phyloP scores from a whole-genome alignment of 2,888 invertebrate genomes.

The Sarcophaga variegata region DNA sequence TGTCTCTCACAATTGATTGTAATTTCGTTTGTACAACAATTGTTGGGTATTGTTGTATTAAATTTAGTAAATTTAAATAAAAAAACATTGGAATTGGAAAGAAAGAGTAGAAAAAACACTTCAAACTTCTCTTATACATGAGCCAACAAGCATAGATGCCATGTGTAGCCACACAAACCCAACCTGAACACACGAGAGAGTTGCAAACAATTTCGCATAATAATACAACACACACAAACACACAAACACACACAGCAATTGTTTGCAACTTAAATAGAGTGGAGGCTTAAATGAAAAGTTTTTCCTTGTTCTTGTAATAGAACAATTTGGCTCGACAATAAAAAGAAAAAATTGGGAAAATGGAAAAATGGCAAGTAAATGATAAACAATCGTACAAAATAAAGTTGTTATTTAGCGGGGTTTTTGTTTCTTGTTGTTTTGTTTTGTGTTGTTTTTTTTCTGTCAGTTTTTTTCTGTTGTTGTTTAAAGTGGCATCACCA shows the following conservation, averaged over 20 bases:
- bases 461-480: background rate
- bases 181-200: conserved; percentile 16
- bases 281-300: conserved; percentile 63
- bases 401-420: conserved; percentile 63
- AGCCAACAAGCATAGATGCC: background rate
- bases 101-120: no score
- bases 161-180: background rate
- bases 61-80: conserved; percentile 43
- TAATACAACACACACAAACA: background rate
- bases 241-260: conserved; percentile 31
- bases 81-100: conserved; percentile 3
- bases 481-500: conserved; percentile 47
- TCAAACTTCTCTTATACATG: background rate
- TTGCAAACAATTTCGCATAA: conserved; percentile 57
- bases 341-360: background rate
- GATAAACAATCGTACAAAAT: conserved; percentile 38
- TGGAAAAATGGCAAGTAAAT: background rate
- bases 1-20: conserved; percentile 65
- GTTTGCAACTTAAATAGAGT: conserved; percentile 57
- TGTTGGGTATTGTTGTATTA: conserved; percentile 56
- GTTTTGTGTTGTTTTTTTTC: background rate
- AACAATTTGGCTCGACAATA: conserved; percentile 46
- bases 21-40: conserved; percentile 70
- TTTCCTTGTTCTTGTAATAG: conserved; percentile 52
- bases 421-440: conserved; percentile 12